These are phyloP conservation scores for Nudaria mundana DNA, from an alignment of 2,888 invertebrate species.

Conservation along the genomic window DNA sequence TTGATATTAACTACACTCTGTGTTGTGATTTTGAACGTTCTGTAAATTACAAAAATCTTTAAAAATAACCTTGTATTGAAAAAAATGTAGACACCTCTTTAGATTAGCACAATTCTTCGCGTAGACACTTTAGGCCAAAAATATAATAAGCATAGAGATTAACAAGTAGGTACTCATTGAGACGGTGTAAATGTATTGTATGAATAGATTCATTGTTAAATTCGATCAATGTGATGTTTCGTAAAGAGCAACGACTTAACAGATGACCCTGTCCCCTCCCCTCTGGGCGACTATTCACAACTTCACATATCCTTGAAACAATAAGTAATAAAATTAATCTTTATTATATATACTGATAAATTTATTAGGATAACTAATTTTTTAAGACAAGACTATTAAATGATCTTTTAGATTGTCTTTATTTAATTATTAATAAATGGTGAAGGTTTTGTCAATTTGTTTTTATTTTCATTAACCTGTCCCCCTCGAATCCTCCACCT, in stretches of 20 bases:
- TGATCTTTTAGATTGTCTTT: slow-evolving; percentile 82
- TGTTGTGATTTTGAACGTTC: slow-evolving; percentile 82
- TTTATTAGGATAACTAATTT: slow-evolving; percentile 81
- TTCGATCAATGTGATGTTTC: slow-evolving; percentile 75
- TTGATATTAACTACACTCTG: slow-evolving; percentile 82
- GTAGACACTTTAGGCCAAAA: slow-evolving; percentile 76
- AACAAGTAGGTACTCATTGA: slow-evolving; percentile 66
- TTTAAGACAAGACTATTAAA: slow-evolving; percentile 81
- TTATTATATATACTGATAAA: slow-evolving; percentile 78
- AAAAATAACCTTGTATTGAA: slow-evolving; percentile 59
- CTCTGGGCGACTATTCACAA: slow-evolving; percentile 69
- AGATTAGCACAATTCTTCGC: slow-evolving; percentile 81
- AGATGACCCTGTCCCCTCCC: slow-evolving; percentile 52
- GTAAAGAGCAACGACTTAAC: slow-evolving; percentile 74
- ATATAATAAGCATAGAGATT: slow-evolving; percentile 73
- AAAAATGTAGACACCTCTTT: slow-evolving; percentile 75
- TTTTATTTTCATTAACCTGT: slow-evolving; percentile 53
- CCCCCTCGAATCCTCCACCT: too few relatives aligned
- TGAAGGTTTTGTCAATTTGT: slow-evolving; percentile 78
- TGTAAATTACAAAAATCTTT: slow-evolving; percentile 77
- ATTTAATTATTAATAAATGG: slow-evolving; percentile 82
- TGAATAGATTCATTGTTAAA: slow-evolving; percentile 72
- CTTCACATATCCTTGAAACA: slow-evolving; percentile 82
- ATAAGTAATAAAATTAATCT: slow-evolving; percentile 79
- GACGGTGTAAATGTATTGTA: slow-evolving; percentile 67